These are phyloP conservation scores for Cyanoderma ruficeps DNA, from an alignment of 2,113 vertebrate species.

Conservation along the genomic window DNA sequence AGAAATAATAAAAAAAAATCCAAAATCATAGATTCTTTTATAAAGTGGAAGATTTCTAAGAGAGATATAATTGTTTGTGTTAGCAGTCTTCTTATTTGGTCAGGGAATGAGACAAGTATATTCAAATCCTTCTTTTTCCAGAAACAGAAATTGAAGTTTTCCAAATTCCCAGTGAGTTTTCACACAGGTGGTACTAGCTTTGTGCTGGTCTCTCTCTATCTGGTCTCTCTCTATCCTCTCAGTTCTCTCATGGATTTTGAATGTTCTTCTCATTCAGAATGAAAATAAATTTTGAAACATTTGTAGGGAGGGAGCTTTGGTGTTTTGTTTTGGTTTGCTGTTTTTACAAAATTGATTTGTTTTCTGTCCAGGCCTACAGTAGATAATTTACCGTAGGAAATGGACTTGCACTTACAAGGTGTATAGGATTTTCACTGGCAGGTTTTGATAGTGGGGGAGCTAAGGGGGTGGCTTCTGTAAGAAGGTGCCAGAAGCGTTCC, in stretches of 20 bases:
- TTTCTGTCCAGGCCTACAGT: not conserved
- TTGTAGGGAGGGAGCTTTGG: not conserved
- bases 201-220: not conserved
- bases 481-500: not conserved
- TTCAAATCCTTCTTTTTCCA: not conserved
- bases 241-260: not conserved
- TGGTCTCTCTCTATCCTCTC: not conserved
- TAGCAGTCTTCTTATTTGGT: not conserved
- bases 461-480: not conserved
- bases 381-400: constrained; percentile 1
- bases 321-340: not conserved
- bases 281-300: not conserved
- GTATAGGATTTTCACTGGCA: not conserved
- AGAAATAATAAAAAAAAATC: not conserved
- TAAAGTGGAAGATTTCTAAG: not conserved
- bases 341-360: not conserved
- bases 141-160: not conserved
- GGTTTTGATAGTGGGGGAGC: accelerated
- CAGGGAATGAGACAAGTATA: not conserved
- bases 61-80: not conserved
- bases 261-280: not conserved
- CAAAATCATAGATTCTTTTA: not conserved
- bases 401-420: not conserved
- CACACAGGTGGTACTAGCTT: not conserved
- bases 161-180: not conserved